Evolutionary conservation across 2,113 vertebrate genomes (phyloP).

Genomic region (Colossoma macropomum): DNA sequence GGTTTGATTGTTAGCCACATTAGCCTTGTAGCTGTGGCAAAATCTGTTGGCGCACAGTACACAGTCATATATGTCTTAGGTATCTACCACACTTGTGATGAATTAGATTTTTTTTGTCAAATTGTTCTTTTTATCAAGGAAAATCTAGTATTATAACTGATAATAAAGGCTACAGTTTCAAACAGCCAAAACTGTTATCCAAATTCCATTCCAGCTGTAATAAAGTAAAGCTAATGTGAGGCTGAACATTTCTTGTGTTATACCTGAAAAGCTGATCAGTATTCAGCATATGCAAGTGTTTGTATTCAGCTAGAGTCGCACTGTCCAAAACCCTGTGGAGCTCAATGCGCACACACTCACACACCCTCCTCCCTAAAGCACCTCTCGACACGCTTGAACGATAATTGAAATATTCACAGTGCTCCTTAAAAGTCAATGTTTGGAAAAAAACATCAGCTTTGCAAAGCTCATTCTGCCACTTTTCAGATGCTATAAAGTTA

Average conservation of each 20-base stretch:
- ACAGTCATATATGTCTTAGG: neutral
- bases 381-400: conserved; percentile 18
- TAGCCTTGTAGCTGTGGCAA: too few relatives aligned
- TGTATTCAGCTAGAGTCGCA: conserved; percentile 25
- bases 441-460: neutral
- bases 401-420: conserved; percentile 42
- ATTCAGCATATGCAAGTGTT: conserved; percentile 27
- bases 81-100: neutral
- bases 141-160: neutral
- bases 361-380: conserved; percentile 2
- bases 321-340: neutral
- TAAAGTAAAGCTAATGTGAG: neutral
- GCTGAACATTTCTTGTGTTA: neutral
- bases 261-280: conserved; percentile 23
- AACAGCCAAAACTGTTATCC: neutral
- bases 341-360: neutral
- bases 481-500: neutral
- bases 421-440: conserved; percentile 22
- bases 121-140: neutral
- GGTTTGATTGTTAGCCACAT: too few relatives aligned
- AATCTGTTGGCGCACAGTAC: too few relatives aligned
- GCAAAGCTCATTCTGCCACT: neutral
- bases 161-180: neutral
- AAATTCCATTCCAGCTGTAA: neutral
- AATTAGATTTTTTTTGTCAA: neutral